Evolutionary conservation across 2,888 invertebrate genomes (phyloP).

Genomic region (Empis stercorea): DNA sequence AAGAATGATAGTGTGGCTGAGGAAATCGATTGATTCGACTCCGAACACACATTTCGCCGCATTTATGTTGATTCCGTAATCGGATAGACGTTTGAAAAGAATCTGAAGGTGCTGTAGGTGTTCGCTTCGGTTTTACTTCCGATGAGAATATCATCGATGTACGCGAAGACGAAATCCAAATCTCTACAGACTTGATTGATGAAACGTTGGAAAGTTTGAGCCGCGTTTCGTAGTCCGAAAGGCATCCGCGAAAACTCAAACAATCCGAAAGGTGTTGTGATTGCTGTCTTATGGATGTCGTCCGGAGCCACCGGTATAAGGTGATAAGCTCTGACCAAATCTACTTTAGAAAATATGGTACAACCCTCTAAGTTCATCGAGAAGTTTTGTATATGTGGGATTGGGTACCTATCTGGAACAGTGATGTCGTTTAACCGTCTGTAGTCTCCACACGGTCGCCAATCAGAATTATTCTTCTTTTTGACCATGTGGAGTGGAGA

Average conservation of each 20-base stretch:
- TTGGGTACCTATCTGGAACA: conserved; percentile 5
- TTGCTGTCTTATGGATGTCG: background rate
- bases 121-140: conserved; percentile 11
- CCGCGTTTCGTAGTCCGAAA: conserved; percentile 1
- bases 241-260: background rate
- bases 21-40: background rate
- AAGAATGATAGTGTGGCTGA: background rate
- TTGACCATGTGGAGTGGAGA: too few species aligned
- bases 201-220: conserved; percentile 1
- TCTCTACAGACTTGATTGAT: background rate
- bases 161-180: background rate
- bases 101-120: conserved; percentile 11
- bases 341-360: conserved; percentile 14
- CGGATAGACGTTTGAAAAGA: conserved; percentile 7
- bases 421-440: background rate
- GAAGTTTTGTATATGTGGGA: background rate
- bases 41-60: conserved; percentile 9
- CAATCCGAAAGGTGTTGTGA: background rate
- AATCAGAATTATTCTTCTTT: background rate
- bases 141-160: conserved; percentile 5
- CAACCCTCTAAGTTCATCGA: background rate
- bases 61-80: conserved; percentile 12
- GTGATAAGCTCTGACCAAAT: conserved; percentile 21
- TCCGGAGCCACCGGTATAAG: conserved; percentile 22
- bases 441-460: background rate